These are phyloP conservation scores for Lepidocolaptes lacrymiger DNA, from an alignment of 2,797 vertebrate genomes.

Conservation along the genomic window DNA sequence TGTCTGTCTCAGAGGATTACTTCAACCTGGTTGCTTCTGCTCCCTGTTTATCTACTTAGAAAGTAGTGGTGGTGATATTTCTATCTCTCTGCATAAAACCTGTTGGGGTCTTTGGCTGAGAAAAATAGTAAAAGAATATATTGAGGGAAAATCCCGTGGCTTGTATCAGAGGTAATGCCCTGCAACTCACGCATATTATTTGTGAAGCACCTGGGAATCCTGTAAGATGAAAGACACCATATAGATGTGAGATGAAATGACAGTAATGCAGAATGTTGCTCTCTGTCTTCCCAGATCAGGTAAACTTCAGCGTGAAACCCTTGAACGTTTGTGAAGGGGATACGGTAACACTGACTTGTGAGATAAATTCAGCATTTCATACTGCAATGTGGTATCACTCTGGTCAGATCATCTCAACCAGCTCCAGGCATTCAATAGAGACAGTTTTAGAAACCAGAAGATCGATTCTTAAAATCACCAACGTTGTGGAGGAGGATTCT, in stretches of 20 bases:
- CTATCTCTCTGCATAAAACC: background rate
- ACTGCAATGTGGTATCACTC: slow-evolving; percentile 51
- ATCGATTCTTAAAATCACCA: slow-evolving; percentile 55
- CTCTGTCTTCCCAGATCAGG: slow-evolving; percentile 57
- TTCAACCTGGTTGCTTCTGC: background rate
- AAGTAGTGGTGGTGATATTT: background rate
- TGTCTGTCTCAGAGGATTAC: background rate
- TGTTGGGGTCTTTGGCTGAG: background rate
- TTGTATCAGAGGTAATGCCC: background rate
- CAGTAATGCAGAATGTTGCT: background rate
- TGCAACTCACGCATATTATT: background rate
- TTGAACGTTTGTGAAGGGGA: slow-evolving; percentile 71
- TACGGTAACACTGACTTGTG: slow-evolving; percentile 62
- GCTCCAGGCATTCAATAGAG: background rate
- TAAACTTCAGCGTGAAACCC: slow-evolving; percentile 52
- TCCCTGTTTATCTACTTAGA: background rate
- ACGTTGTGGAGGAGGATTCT: background rate
- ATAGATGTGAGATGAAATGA: background rate
- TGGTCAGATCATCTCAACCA: background rate
- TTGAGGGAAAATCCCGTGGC: background rate
- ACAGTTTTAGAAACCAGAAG: background rate
- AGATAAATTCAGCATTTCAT: background rate
- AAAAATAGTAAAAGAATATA: background rate
- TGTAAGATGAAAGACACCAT: background rate
- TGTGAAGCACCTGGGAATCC: background rate